Base-by-base conservation (phyloP, 1,140 invertebrate species). In the Polypedilum pembai region DNA sequence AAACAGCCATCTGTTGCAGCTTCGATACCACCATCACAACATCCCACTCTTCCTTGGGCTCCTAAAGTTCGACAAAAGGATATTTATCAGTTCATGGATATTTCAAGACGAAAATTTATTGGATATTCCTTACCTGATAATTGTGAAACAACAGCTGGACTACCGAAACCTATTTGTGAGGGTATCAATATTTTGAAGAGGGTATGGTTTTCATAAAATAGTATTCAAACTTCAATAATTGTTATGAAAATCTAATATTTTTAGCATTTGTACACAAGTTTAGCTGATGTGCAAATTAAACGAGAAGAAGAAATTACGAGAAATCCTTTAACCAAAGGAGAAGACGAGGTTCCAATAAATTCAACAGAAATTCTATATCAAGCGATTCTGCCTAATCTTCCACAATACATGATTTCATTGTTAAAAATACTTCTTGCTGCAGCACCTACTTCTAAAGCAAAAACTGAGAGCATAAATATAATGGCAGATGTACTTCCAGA, bases 381-480 rank as follows among this genome's bases (percentile, higher is more conserved):
- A 84, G 93, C 93, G 1, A 94, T 98, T 85, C 82, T 98, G 75
- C 93, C 94, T 0, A 95, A 94, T 83, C 85, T 98, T 77, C 94
- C 95, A 45, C 96, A 98, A 79, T 96, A 98, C 80, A 95, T 98
- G 91, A 99, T 99, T 78, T 94, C 96, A 18, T 80, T 99, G 18
- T 83, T 99, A 17, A 99, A 99, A 87, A 96, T 99, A 78, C 86
- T 99, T 21, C 85, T 99, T 66, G 98, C 97, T 72, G 95, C 97
- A 73, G 94, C 96, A 17, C 97, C 98, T 0, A 98, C 96, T 3
- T 98, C 94, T 18, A 99, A 98, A 85, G 91, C 95, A 17, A 99
- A 99, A 85, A 95, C 94, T 40, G 98, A 99, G 81, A 97, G 96
- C 74, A 96, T 99, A 78, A 99, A 99, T 84, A 98, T 99, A 56